Evolutionary conservation across 2,797 vertebrate species (phyloP).

Genomic region (Trematomus bernacchii): DNA sequence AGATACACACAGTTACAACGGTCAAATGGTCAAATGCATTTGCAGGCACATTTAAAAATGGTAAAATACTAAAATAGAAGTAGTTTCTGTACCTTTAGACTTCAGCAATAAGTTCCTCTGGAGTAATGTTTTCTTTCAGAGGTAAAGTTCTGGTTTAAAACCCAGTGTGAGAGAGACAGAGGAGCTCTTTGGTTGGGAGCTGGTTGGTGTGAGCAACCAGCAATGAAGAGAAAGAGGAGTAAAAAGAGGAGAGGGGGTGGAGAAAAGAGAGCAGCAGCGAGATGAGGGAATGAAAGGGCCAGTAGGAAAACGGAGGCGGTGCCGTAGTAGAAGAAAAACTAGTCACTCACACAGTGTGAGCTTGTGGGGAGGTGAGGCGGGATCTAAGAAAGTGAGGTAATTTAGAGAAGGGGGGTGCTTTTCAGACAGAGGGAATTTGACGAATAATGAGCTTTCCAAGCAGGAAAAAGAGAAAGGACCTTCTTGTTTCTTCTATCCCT

Average conservation of each 20-base stretch:
- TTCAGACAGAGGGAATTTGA: slow-evolving; percentile 72
- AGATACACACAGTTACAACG: slow-evolving; percentile 30
- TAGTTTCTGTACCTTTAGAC: slow-evolving; percentile 69
- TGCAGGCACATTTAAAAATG: slow-evolving; percentile 9
- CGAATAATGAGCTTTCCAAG: slow-evolving; percentile 88
- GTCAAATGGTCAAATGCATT: slow-evolving; percentile 16
- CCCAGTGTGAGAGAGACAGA: slow-evolving; percentile 37
- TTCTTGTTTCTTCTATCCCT: slow-evolving; percentile 77
- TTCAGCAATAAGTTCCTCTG: slow-evolving; percentile 58
- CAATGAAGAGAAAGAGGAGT: slow-evolving; percentile 48
- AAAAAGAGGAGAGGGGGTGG: slow-evolving; percentile 52
- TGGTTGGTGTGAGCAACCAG: slow-evolving; percentile 56
- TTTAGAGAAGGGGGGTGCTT: slow-evolving; percentile 48
- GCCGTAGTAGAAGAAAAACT: slow-evolving; percentile 58
- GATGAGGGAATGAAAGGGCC: slow-evolving; percentile 63
- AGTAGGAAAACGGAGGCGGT: slow-evolving; percentile 75
- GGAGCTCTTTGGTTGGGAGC: slow-evolving; percentile 68
- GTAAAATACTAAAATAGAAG: slow-evolving; percentile 34
- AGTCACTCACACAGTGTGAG: slow-evolving; percentile 51
- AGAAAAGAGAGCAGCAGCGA: slow-evolving; percentile 33
- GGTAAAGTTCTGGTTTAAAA: slow-evolving; percentile 52
- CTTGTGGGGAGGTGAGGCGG: slow-evolving; percentile 57
- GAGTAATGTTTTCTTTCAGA: slow-evolving; percentile 34
- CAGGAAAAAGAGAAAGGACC: slow-evolving; percentile 73
- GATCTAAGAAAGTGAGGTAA: slow-evolving; percentile 64